Conservation (phyloP, 2,113 vertebrate genomes). For the Lutjanus erythropterus region DNA sequence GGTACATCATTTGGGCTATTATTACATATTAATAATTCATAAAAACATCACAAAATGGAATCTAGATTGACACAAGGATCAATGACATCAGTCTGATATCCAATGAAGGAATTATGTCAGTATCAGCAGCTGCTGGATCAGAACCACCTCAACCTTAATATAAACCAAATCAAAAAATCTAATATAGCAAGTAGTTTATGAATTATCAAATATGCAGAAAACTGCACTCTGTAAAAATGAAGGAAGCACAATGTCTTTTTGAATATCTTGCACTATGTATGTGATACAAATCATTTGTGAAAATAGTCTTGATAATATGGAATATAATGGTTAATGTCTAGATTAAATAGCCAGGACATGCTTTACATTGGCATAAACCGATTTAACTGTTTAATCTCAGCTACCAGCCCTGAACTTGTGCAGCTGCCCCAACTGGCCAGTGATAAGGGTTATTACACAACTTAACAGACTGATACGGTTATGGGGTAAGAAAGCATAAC, state of each 20-base stretch:
- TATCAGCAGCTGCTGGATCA: no score
- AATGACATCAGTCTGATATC: no score
- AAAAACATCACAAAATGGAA: no score
- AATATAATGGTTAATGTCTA: neutral
- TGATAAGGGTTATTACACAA: slow-evolving; percentile 66
- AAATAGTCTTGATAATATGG: neutral
- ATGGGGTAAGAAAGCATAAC: neutral
- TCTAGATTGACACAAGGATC: no score
- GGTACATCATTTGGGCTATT: no score
- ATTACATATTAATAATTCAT: no score
- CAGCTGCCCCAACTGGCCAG: neutral
- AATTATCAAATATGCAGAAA: neutral
- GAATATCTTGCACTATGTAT: neutral
- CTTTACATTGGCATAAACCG: neutral
- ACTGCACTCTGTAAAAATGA: neutral
- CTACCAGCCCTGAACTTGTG: slow-evolving; percentile 13
- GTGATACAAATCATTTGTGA: neutral
- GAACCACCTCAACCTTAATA: no score
- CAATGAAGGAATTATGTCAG: no score
- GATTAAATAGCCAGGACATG: neutral
- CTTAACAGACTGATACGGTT: slow-evolving; percentile 22
- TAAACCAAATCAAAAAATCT: no score
- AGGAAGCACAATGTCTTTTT: neutral
- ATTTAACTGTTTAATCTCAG: slow-evolving; percentile 18
- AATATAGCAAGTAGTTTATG: no score